These are phyloP conservation scores for Spodoptera exigua DNA, from an alignment of 2,888 invertebrate species.

Conservation along the genomic window DNA sequence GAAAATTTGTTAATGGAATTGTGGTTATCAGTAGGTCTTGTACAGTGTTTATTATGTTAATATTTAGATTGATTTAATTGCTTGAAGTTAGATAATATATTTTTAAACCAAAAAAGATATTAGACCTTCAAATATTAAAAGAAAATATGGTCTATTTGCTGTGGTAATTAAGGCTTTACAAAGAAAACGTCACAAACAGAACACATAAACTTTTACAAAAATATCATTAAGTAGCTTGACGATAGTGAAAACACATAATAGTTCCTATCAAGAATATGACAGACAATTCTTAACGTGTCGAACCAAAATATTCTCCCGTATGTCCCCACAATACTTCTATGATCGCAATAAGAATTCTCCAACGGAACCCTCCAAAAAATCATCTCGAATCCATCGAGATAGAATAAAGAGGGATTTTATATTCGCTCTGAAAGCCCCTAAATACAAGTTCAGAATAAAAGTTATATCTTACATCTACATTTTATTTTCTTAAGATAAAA, in stretches of 20 bases:
- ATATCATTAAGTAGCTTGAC: too few relatives aligned
- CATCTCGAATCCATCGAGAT: constrained; percentile 47
- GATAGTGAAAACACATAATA: too few relatives aligned
- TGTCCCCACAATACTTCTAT: constrained; percentile 49
- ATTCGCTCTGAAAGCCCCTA: constrained; percentile 30
- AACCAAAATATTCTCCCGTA: constrained; percentile 30
- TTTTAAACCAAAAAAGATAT: too few relatives aligned
- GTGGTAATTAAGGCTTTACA: too few relatives aligned
- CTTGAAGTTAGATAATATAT: too few relatives aligned
- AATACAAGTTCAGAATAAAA: constrained; percentile 40
- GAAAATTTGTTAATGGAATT: constrained; percentile 28
- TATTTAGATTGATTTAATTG: too few relatives aligned
- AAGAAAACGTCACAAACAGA: too few relatives aligned
- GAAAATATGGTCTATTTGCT: too few relatives aligned
- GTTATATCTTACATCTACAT: constrained; percentile 32
- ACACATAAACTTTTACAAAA: too few relatives aligned
- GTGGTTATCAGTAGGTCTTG: constrained; percentile 3
- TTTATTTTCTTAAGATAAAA: constrained; percentile 39
- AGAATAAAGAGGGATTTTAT: constrained; percentile 47
- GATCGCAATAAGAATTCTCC: constrained; percentile 66
- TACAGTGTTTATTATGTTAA: neutral
- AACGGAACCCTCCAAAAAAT: constrained; percentile 63
- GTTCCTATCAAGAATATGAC: too few relatives aligned
- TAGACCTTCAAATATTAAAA: too few relatives aligned
- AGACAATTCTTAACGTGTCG: neutral